A percentile compares a stretch with the other conserved stretches of the same genome.
phyloP scores from a whole-genome alignment of 2,888 invertebrate genomes.

The Heliconius charithonia region DNA sequence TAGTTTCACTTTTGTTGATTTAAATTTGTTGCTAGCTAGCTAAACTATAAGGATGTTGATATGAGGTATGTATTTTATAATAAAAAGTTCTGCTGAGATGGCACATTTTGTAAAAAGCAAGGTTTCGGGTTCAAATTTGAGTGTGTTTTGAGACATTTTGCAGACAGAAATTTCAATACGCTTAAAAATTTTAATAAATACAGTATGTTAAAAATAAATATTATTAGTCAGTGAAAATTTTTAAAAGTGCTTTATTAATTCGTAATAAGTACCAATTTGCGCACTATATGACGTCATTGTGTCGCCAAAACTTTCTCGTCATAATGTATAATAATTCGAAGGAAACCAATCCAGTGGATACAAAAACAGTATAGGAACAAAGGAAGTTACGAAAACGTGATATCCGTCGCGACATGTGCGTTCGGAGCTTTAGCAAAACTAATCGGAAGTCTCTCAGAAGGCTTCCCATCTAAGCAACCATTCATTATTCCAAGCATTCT shows the following conservation, averaged over 20 bases:
- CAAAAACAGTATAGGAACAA: constrained; percentile 57
- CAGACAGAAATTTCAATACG: background rate
- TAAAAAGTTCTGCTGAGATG: background rate
- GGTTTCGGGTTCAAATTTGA: background rate
- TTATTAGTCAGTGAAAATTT: too few relatives aligned
- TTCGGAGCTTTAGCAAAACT: constrained; percentile 56
- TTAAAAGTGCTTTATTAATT: background rate
- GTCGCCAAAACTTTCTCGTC: background rate
- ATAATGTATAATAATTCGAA: background rate
- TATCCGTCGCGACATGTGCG: constrained; percentile 64
- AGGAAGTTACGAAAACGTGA: constrained; percentile 73
- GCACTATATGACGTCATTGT: background rate
- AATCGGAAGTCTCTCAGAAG: constrained; percentile 61
- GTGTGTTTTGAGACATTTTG: background rate
- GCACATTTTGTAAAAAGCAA: background rate
- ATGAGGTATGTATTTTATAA: background rate
- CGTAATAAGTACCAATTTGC: background rate
- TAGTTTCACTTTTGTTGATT: background rate
- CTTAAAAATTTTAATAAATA: background rate
- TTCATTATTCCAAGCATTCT: constrained; percentile 38
- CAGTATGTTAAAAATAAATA: background rate
- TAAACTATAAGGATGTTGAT: background rate
- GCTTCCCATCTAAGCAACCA: constrained; percentile 43
- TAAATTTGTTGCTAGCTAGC: background rate
- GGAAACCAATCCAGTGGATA: constrained; percentile 24